These are phyloP conservation scores for Aleiodes alternator DNA, from an alignment of 2,888 invertebrate genomes.

Conservation along the genomic window DNA sequence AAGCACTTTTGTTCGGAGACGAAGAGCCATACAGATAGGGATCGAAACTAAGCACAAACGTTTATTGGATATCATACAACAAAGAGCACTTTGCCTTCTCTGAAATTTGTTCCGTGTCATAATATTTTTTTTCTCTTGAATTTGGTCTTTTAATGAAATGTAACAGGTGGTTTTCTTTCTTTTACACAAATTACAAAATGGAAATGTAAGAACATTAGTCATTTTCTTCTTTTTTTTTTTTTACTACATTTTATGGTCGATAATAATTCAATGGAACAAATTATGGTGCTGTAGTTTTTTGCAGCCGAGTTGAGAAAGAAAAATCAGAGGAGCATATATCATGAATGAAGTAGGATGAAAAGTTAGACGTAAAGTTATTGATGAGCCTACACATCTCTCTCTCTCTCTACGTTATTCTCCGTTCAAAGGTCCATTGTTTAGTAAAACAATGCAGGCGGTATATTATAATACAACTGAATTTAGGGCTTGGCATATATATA, in stretches of 20 bases:
- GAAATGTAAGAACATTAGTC: not conserved
- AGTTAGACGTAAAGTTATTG: conserved; percentile 30
- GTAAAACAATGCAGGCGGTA: conserved; percentile 22
- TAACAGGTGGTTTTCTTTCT: conserved; percentile 13
- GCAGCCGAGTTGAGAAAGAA: not conserved
- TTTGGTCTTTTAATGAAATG: conserved; percentile 17
- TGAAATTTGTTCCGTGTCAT: conserved; percentile 57
- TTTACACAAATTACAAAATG: conserved; percentile 12
- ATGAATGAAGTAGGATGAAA: conserved; percentile 19
- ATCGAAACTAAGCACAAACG: conserved; percentile 46
- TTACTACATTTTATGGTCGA: not conserved
- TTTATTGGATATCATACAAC: conserved; percentile 60
- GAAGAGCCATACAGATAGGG: conserved; percentile 3
- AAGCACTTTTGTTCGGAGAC: conserved; percentile 44
- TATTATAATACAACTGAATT: conserved; percentile 26
- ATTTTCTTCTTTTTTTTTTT: conserved; percentile 5
- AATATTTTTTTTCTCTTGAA: conserved; percentile 44
- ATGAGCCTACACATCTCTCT: conserved; percentile 17
- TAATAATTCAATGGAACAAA: not conserved
- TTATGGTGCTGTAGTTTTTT: conserved; percentile 2
- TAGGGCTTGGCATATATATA: conserved; percentile 5
- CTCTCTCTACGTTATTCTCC: conserved; percentile 18
- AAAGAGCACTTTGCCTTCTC: conserved; percentile 59
- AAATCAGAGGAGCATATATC: conserved; percentile 17
- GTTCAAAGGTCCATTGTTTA: conserved; percentile 28